Conservation (phyloP, 2,888 invertebrate species). For the Anagyrus pseudococci region DNA sequence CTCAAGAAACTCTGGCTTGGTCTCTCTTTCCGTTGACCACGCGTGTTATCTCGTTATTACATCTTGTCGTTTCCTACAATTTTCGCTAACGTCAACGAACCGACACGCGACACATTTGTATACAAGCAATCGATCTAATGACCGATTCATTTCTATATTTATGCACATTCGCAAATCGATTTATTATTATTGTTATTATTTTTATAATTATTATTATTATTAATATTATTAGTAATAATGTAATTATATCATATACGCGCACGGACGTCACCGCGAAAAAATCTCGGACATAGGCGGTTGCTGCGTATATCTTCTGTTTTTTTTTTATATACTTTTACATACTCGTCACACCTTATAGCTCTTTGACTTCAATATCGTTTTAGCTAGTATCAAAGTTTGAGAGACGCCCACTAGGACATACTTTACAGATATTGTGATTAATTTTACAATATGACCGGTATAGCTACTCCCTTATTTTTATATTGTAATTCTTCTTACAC, state of each 20-base stretch:
- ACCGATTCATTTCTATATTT: conserved; percentile 6
- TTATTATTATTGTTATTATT: not conserved
- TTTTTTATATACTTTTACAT: not conserved
- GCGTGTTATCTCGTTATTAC: conserved; percentile 6
- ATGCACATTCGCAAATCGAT: conserved; percentile 6
- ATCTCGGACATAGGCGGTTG: conserved; percentile 20
- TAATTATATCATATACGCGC: conserved; percentile 19
- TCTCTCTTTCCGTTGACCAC: conserved; percentile 3
- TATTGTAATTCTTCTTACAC: conserved; percentile 38
- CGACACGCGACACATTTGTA: conserved; percentile 25
- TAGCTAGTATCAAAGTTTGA: conserved; percentile 39
- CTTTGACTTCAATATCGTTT: conserved; percentile 19
- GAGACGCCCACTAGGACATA: conserved; percentile 36
- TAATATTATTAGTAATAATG: too few species aligned
- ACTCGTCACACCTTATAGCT: conserved; percentile 16
- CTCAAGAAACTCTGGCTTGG: not conserved
- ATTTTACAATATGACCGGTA: conserved; percentile 37
- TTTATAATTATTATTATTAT: conserved; percentile 10
- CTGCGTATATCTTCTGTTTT: conserved; percentile 6
- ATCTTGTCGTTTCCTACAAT: not conserved
- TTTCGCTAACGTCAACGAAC: conserved; percentile 12
- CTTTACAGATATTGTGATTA: conserved; percentile 41
- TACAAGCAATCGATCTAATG: conserved; percentile 25
- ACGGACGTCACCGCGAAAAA: conserved; percentile 7
- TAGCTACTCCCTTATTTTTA: conserved; percentile 35